Evolutionary conservation across 2,888 invertebrate genomes (phyloP), one percentile per base, ranked within the genome.

Genomic region (Pomacea canaliculata): DNA sequence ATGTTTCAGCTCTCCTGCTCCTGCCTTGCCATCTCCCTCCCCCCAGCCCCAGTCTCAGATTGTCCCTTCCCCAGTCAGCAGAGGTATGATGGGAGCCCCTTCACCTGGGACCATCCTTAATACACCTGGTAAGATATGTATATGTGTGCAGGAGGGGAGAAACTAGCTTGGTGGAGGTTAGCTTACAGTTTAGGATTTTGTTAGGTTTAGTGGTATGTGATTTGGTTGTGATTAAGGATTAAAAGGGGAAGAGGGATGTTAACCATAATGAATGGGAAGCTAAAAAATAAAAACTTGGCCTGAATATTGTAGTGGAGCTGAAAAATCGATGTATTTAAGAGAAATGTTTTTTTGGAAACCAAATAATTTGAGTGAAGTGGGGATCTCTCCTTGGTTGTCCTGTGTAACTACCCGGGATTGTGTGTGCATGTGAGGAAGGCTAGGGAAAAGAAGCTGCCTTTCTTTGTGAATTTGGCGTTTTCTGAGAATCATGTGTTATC

Each of bases 31-130:
- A 27, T 82, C 85, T 5, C 86, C 85, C 0, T 83, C 85, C 13
- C 86, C 76, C 37, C 66, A 66, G 27, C 68, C 85, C 19, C 84
- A 84, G 71, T 70, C 78, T 27, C 70, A 75, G 23, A 81, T 86
- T 23, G 84, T 82, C 12, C 85, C 85, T 0, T 87, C 87, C 0
- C 85, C 87, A 12, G 84, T 80, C 19, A 78, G 83, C 10, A 79
- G 84, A 27, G 76, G 74, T 66, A 81, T 80, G 66, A 72, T 83
- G 71, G 83, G 87, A 71, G 85, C 81, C 12, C 83, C 85, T 27
- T 85, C 87, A 10, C 86, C 88, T 27, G 83, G 85, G 68, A 84
- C 83, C 51, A 82, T 81, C 46, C 82, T 88, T 13, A 87, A 88
- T 76, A 88, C 88, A 16, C 88, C 88, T 80, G 87, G 88, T 88